Percentiles rank a stretch among this genome's conserved stretches.
These are phyloP conservation scores for Pedionomus torquatus DNA, from an alignment of 2,113 vertebrate genomes.

Conservation along the genomic window DNA sequence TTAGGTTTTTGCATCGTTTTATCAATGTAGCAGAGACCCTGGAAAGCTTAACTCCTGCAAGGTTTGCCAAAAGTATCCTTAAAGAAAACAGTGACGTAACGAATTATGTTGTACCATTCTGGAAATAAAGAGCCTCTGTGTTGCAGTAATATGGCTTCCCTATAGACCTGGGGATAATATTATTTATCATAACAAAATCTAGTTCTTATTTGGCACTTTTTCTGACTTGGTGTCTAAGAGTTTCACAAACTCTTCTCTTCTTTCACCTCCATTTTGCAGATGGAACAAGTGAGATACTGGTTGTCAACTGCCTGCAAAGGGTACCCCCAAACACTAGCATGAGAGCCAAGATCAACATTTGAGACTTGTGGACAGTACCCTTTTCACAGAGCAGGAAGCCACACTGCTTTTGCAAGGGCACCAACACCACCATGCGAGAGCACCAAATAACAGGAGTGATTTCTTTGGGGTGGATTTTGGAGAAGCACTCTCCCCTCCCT, in stretches of 20 bases:
- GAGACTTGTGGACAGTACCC: background rate
- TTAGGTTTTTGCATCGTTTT: background rate
- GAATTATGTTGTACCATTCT: background rate
- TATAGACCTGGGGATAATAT: background rate
- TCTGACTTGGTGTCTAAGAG: background rate
- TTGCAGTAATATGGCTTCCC: background rate
- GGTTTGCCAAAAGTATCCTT: background rate
- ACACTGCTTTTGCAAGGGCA: background rate
- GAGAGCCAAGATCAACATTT: background rate
- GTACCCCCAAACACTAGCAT: background rate
- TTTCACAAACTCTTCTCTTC: background rate
- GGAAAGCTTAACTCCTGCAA: background rate
- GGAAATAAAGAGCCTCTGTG: background rate
- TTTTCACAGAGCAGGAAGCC: background rate
- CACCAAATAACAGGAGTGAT: background rate
- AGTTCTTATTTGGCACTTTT: background rate
- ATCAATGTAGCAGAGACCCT: background rate
- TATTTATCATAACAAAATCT: background rate
- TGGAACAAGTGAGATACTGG: background rate
- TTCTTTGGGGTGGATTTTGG: background rate
- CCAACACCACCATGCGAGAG: background rate
- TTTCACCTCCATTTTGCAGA: background rate
- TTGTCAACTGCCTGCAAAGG: background rate
- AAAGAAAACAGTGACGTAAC: background rate
- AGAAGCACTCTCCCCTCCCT: background rate